Evolutionary conservation across 2,888 invertebrate genomes (phyloP).

Genomic region (Drosophila monieri): DNA sequence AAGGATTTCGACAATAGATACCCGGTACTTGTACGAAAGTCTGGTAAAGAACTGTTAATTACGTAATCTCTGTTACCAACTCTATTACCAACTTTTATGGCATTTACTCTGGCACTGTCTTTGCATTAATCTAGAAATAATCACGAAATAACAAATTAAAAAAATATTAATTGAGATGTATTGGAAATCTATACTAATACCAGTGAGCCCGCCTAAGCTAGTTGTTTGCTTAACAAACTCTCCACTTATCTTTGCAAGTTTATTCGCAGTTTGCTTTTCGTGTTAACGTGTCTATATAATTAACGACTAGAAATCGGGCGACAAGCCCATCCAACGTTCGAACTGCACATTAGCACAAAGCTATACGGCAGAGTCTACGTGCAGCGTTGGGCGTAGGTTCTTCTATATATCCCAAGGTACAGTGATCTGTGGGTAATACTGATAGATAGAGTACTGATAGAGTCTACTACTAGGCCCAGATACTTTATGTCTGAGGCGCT

Average conservation of each 20-base stretch:
- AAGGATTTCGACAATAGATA: background rate
- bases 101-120: background rate
- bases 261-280: constrained; percentile 19
- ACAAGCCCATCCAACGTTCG: constrained; percentile 3
- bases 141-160: background rate
- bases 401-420: background rate
- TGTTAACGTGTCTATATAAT: constrained; percentile 43
- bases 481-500: too few relatives aligned
- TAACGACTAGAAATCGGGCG: constrained; percentile 31
- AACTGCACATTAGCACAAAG: constrained; percentile 10
- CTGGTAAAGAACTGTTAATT: constrained; percentile 1
- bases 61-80: background rate
- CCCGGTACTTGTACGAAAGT: constrained; percentile 5
- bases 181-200: too few relatives aligned
- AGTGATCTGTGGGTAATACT: background rate
- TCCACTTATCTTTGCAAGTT: constrained; percentile 25
- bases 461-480: too few relatives aligned
- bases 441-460: too few relatives aligned
- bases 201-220: background rate
- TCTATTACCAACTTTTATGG: background rate
- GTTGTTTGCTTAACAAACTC: background rate
- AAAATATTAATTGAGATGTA: too few relatives aligned
- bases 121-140: background rate
- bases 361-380: constrained; percentile 14
- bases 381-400: constrained; percentile 11